These are phyloP conservation scores for Augiades crinisus DNA, from an alignment of 2,888 invertebrate species.

Conservation along the genomic window DNA sequence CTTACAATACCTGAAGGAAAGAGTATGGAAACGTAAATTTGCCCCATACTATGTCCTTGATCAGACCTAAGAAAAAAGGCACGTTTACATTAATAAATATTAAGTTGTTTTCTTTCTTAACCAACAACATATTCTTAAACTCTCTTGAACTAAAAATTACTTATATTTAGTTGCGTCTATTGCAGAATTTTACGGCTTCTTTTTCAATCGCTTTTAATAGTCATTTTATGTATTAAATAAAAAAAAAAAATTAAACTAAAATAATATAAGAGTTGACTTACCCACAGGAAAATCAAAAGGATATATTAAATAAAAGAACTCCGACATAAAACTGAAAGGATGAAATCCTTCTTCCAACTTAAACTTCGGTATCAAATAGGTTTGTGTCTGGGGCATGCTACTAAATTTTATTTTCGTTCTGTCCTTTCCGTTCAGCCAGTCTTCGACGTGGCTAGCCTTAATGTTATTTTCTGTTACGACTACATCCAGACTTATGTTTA, in stretches of 20 bases:
- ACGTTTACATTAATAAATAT: not conserved
- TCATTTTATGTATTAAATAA: not conserved
- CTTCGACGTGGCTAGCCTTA: conserved; percentile 56
- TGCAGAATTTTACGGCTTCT: no score
- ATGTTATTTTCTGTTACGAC: conserved; percentile 55
- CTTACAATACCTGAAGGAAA: conserved; percentile 60
- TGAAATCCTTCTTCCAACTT: conserved; percentile 82
- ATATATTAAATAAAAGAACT: conserved; percentile 83
- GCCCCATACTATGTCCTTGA: conserved; percentile 72
- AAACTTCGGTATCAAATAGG: conserved; percentile 75
- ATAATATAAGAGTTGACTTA: conserved; percentile 53
- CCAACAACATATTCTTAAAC: no score
- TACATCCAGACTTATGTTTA: conserved; percentile 48
- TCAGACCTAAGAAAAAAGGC: conserved; percentile 52
- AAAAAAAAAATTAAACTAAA: not conserved
- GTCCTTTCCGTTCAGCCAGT: conserved; percentile 66
- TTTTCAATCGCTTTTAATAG: no score
- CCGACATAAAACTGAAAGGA: conserved; percentile 83
- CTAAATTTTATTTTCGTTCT: conserved; percentile 72
- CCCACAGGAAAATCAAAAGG: conserved; percentile 85
- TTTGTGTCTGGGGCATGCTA: conserved; percentile 67
- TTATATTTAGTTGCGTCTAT: no score
- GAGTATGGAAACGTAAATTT: conserved; percentile 71
- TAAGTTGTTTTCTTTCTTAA: no score
- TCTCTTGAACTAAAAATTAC: no score